Evolutionary conservation across 1,140 invertebrate genomes (phyloP), one percentile per base, ranked within the genome.

Genomic region (Neelides sp.): DNA sequence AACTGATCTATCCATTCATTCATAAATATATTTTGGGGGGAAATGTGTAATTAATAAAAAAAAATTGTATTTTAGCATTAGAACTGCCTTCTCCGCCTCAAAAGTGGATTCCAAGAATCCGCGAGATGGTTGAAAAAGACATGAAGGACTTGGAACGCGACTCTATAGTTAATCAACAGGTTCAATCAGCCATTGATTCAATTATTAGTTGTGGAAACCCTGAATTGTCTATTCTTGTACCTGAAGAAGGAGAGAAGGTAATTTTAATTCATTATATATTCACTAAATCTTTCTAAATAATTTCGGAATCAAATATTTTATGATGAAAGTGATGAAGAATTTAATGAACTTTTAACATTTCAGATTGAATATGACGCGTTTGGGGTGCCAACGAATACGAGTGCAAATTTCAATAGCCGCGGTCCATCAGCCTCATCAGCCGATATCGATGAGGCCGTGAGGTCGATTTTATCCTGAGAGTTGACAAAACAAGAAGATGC

Each of bases 301-400:
- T 15, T 34, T 15, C 8, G 8, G 15, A 15, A 8, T 10, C 30
- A 34, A 15, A 34, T 8, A 34, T 10, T 34, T 10, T 10, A 15
- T 10, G 30, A 19, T 8, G 37, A 40, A 10, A 12, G 8, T 47
- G 10, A 49, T 23, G 23, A 30, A 27, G 19, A 34, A 50, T 22
- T 50, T 24, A 19, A 27, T 41, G 7, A 7, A 3, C 37, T 46
- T 20, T 37, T 46, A 36, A 13, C 24, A 5, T 44, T 50, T 19
- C 23, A 61, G 59, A 50, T 61, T 35, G 59, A 61, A 35, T 57
- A 55, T 23, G 59, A 61, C 41, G 49, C 55, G 3, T 61, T 61
- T 51, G 59, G 59, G 40, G 52, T 61, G 23, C 55, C 59, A 35
- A 61, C 52, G 7, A 49, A 23, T 13, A 55, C 49, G 34, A 53